These are phyloP conservation scores for Hoplodrina ambigua DNA, from an alignment of 2,888 invertebrate genomes.

Conservation along the genomic window DNA sequence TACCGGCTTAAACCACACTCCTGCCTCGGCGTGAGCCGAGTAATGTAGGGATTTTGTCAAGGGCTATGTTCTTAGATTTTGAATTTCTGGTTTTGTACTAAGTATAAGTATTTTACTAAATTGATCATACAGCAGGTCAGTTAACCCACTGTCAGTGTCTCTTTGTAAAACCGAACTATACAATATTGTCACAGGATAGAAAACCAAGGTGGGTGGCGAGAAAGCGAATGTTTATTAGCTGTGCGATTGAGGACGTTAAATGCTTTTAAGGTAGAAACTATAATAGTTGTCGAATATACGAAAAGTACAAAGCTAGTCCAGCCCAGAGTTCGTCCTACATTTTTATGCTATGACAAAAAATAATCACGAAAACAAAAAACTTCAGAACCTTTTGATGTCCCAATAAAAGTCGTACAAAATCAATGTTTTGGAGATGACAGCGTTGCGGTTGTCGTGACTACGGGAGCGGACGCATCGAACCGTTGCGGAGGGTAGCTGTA, in stretches of 20 bases:
- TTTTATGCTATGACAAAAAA: slow-evolving; percentile 19
- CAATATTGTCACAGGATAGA: no score
- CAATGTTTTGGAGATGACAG: slow-evolving; percentile 58
- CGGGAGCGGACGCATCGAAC: slow-evolving; percentile 75
- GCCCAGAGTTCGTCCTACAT: not conserved
- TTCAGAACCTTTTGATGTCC: slow-evolving; percentile 47
- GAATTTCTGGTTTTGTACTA: no score
- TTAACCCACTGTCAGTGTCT: no score
- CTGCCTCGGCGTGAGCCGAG: no score
- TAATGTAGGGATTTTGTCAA: no score
- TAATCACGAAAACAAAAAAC: slow-evolving; percentile 51
- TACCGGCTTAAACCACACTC: no score
- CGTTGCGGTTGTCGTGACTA: slow-evolving; percentile 81
- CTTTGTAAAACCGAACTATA: no score
- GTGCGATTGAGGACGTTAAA: not conserved
- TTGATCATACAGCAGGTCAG: no score
- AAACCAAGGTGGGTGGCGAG: not conserved
- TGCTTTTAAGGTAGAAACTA: no score
- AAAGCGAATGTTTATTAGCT: not conserved
- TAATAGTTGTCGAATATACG: no score
- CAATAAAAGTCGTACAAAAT: slow-evolving; percentile 63
- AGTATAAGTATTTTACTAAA: no score
- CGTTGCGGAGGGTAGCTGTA: slow-evolving; percentile 81
- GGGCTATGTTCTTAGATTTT: no score
- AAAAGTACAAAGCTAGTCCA: not conserved